These are phyloP conservation scores for Equus przewalskii DNA, from an alignment of 2,113 vertebrate species.

Conservation along the genomic window DNA sequence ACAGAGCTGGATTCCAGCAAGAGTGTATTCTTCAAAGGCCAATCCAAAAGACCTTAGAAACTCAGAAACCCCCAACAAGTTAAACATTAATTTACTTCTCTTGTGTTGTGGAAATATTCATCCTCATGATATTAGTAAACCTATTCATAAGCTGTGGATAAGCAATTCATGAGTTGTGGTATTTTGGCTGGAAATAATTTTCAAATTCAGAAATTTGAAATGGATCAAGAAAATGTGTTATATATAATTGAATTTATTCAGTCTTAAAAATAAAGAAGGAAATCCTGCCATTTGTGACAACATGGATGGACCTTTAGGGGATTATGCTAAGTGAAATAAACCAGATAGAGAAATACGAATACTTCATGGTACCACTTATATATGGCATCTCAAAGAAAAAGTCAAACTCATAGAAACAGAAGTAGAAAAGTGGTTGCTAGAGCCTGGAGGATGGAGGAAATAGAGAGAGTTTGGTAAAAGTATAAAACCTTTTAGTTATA, in stretches of 20 bases:
- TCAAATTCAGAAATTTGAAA: background rate
- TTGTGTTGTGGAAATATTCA: background rate
- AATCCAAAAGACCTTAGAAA: background rate
- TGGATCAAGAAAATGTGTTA: background rate
- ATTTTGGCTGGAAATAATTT: constrained; percentile 1
- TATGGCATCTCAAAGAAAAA: background rate
- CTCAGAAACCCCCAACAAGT: background rate
- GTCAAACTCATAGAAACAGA: background rate
- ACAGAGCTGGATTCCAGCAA: background rate
- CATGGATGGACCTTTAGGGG: background rate
- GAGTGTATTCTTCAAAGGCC: background rate
- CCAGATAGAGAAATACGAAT: background rate
- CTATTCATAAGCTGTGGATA: background rate
- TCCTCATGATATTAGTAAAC: background rate
- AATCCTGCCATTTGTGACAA: background rate
- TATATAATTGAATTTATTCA: background rate
- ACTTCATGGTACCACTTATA: background rate
- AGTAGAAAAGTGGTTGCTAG: background rate
- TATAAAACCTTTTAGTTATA: background rate
- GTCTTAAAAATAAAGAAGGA: background rate
- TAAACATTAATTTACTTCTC: background rate
- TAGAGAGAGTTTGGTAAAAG: background rate
- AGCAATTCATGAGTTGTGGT: background rate
- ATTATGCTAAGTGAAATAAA: background rate
- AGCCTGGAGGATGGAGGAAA: background rate